Evolutionary conservation across 2,888 invertebrate genomes (phyloP).

Genomic region (Dolomedes plantarius): DNA sequence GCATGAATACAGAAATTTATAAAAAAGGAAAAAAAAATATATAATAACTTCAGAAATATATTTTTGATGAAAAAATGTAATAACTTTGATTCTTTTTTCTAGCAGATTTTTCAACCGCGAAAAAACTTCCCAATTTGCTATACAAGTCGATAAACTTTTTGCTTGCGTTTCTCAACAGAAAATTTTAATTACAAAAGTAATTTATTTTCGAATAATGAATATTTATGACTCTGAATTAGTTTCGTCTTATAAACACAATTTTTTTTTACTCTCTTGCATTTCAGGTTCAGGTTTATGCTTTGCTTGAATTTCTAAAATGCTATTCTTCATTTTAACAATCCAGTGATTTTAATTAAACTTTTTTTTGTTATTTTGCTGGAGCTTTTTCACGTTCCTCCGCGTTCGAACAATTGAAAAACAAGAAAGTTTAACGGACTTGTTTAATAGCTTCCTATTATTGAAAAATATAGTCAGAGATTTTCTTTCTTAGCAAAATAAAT

Average conservation of each 20-base stretch:
- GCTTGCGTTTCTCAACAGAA: background rate
- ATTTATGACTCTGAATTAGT: slow-evolving; percentile 51
- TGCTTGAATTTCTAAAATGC: slow-evolving; percentile 15
- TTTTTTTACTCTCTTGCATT: background rate
- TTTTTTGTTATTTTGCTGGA: background rate
- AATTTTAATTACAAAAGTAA: slow-evolving; percentile 57
- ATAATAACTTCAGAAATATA: too few species aligned
- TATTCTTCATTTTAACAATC: slow-evolving; percentile 42
- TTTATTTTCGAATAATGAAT: slow-evolving; percentile 56
- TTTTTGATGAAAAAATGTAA: background rate
- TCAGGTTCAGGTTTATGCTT: background rate
- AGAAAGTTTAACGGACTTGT: background rate
- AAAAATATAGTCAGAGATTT: background rate
- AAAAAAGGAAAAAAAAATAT: background rate
- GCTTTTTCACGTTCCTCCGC: background rate
- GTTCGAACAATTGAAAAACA: slow-evolving; percentile 20
- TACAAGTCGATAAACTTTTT: slow-evolving; percentile 17
- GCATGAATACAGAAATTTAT: too few species aligned
- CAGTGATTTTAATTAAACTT: slow-evolving; percentile 40
- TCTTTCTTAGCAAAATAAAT: background rate
- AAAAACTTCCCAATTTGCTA: background rate
- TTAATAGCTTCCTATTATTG: background rate
- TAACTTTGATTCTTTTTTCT: background rate
- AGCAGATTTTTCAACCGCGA: background rate
- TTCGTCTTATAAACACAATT: slow-evolving; percentile 12